phyloP scores from a whole-genome alignment of 2,797 vertebrate genomes.

The Cebuella pygmaea region DNA sequence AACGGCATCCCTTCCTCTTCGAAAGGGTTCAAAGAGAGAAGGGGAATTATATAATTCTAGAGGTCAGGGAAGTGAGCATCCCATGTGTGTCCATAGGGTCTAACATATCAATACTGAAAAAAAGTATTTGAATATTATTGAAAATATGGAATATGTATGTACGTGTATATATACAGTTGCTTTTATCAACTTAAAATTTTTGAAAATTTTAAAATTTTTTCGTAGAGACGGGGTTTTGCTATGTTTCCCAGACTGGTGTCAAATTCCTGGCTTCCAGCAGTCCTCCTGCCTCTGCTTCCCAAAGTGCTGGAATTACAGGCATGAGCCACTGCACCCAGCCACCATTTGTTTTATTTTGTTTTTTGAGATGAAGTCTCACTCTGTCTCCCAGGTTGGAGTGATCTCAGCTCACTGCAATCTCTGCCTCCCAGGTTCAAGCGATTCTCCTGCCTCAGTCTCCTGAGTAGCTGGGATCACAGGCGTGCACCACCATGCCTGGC shows the following conservation, averaged over 20 bases:
- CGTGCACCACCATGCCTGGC: not conserved
- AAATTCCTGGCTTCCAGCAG: not conserved
- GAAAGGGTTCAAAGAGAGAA: not conserved
- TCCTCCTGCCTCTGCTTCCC: not conserved
- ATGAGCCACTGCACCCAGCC: not conserved
- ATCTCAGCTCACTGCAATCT: not conserved
- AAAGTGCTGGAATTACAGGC: not conserved
- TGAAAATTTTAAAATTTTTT: not conserved
- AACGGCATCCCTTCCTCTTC: not conserved
- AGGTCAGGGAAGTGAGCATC: not conserved
- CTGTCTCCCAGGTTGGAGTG: not conserved
- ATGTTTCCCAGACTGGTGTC: not conserved
- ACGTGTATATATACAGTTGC: rapidly evolving
- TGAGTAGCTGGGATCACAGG: not conserved
- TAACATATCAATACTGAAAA: not conserved
- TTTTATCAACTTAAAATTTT: not conserved
- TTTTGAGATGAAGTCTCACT: not conserved
- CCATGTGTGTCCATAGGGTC: not conserved
- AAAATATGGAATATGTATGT: not conserved
- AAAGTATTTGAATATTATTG: not conserved
- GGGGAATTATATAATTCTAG: not conserved
- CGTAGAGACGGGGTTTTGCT: not conserved
- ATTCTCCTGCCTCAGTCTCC: not conserved
- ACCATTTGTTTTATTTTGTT: not conserved
- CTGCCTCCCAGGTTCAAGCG: not conserved